phyloP scores from a whole-genome alignment of 1,140 invertebrate species.

The Cephus cinctus region DNA sequence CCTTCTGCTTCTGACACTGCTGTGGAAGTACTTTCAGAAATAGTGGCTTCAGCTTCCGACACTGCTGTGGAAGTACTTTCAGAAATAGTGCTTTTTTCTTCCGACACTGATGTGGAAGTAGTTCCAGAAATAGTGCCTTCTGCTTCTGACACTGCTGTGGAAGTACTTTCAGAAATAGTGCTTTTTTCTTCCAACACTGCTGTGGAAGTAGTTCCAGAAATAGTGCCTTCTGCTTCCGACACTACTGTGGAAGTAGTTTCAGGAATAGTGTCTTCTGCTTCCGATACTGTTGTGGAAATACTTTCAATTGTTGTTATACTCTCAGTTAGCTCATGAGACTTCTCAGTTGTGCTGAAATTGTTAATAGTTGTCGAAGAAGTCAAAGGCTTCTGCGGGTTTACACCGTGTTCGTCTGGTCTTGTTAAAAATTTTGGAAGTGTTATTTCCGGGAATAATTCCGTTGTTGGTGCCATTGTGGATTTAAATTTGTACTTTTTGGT shows the following conservation, averaged over 20 bases:
- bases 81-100: no score
- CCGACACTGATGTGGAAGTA: no score
- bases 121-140: no score
- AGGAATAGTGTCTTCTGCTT: neutral
- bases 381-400: neutral
- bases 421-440: neutral
- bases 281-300: no score
- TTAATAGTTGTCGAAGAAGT: neutral
- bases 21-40: neutral
- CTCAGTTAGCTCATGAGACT: neutral
- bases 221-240: neutral
- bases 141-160: neutral
- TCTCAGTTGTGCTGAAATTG: neutral
- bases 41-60: neutral
- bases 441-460: neutral
- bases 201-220: neutral
- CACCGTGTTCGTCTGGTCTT: neutral
- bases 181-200: neutral
- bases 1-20: neutral
- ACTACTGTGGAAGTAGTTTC: neutral
- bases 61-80: no score
- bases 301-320: neutral
- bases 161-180: neutral
- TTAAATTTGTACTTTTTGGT: no score
- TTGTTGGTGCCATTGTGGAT: neutral